Conservation (phyloP, 2,797 vertebrate species). For the Sebastes nivosus region DNA sequence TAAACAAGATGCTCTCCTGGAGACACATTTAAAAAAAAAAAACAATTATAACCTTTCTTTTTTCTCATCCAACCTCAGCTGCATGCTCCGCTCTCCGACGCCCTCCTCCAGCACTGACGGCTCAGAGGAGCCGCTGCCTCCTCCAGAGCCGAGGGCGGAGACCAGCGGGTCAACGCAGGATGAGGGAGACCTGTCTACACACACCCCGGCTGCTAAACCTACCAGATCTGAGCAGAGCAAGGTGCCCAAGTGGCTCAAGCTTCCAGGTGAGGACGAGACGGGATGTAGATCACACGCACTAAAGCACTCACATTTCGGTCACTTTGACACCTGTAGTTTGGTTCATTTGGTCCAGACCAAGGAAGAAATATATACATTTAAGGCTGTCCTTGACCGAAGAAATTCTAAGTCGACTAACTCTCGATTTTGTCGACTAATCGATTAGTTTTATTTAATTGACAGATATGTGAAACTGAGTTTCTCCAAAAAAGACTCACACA, state of each 20-base stretch:
- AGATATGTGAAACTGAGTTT: too few relatives aligned
- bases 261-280: slow-evolving; percentile 85
- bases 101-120: slow-evolving; percentile 48
- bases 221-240: slow-evolving; percentile 80
- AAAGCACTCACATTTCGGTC: not conserved
- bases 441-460: too few relatives aligned
- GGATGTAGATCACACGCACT: not conserved
- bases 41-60: not conserved
- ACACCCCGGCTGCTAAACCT: slow-evolving; percentile 44
- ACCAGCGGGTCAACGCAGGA: slow-evolving; percentile 4
- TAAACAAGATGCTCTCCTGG: not conserved
- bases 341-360: not conserved
- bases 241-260: slow-evolving; percentile 95
- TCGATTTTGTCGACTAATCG: not conserved
- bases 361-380: not conserved
- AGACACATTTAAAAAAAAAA: not conserved
- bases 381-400: not conserved
- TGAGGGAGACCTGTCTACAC: slow-evolving; percentile 21
- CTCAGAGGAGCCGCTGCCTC: slow-evolving; percentile 45
- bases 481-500: too few relatives aligned
- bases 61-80: slow-evolving; percentile 59
- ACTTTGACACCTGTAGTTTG: not conserved
- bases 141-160: slow-evolving; percentile 38
- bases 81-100: slow-evolving; percentile 74
- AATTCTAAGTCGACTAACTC: not conserved